These are phyloP conservation scores for Volucella inflata DNA, from an alignment of 2,888 invertebrate genomes.

Conservation along the genomic window DNA sequence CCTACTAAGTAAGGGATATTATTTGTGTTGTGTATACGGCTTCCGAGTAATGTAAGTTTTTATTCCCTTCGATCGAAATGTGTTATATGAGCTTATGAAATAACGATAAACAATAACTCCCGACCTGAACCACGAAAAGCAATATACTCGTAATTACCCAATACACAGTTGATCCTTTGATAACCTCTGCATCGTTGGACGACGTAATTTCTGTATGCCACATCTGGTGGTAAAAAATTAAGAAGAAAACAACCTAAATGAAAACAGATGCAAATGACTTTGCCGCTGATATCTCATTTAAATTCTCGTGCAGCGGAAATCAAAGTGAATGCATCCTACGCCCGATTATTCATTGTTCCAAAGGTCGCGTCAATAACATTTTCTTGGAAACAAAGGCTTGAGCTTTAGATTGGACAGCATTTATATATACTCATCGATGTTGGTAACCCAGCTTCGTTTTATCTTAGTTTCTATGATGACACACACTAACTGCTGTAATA, in stretches of 20 bases:
- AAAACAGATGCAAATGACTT: neutral
- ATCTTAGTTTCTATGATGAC: no score
- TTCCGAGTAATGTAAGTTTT: neutral
- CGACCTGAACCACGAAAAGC: conserved; percentile 23
- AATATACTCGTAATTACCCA: conserved; percentile 27
- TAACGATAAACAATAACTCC: conserved; percentile 24
- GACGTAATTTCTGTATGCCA: neutral
- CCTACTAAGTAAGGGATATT: neutral
- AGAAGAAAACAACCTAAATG: conserved; percentile 16
- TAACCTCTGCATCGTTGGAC: conserved; percentile 13
- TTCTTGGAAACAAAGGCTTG: no score
- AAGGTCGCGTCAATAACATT: conserved; percentile 3
- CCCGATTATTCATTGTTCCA: conserved; percentile 26
- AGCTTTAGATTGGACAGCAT: no score
- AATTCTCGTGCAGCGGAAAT: conserved; percentile 32
- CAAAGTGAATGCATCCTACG: conserved; percentile 25
- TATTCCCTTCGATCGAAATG: neutral
- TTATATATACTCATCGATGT: no score
- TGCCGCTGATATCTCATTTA: conserved; percentile 10
- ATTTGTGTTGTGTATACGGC: neutral
- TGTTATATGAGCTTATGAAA: neutral
- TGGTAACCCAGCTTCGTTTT: no score
- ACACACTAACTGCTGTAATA: no score
- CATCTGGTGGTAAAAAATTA: neutral
- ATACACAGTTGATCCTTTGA: neutral